phyloP scores from a whole-genome alignment of 2,888 invertebrate genomes.

The Tenodera sinensis region DNA sequence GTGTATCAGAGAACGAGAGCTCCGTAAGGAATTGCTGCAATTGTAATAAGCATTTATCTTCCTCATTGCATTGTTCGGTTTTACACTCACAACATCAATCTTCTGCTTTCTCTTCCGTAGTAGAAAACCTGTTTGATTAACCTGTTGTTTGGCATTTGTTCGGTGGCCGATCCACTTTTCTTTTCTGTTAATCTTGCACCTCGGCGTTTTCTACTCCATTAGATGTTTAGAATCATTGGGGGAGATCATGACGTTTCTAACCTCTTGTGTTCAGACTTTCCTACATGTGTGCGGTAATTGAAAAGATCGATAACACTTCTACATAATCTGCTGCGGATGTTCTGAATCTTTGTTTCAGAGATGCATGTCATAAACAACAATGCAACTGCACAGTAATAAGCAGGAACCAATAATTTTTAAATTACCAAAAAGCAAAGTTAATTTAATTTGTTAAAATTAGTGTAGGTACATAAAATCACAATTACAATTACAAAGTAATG shows the following conservation, averaged over 20 bases:
- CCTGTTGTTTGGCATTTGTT: neutral
- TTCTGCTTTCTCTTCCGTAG: neutral
- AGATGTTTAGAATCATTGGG: too few relatives aligned
- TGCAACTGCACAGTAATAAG: too few relatives aligned
- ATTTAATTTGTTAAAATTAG: too few relatives aligned
- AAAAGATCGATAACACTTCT: too few relatives aligned
- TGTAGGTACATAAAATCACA: too few relatives aligned
- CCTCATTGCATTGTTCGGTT: neutral
- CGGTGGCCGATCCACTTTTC: neutral
- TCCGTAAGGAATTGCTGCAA: neutral
- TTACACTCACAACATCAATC: neutral
- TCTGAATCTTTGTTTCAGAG: too few relatives aligned
- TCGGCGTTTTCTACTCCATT: neutral
- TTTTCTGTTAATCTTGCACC: neutral
- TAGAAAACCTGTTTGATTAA: neutral
- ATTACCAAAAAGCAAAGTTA: too few relatives aligned
- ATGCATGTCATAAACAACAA: too few relatives aligned
- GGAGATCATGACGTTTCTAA: too few relatives aligned
- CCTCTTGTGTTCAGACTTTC: neutral
- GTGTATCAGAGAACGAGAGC: neutral
- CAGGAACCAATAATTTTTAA: too few relatives aligned
- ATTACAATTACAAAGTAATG: too few relatives aligned
- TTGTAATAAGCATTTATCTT: neutral
- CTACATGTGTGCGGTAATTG: neutral
- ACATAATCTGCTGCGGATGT: too few relatives aligned